These are phyloP conservation scores for Heterodera carotae DNA, from an alignment of 1,140 invertebrate species.

Conservation along the genomic window DNA sequence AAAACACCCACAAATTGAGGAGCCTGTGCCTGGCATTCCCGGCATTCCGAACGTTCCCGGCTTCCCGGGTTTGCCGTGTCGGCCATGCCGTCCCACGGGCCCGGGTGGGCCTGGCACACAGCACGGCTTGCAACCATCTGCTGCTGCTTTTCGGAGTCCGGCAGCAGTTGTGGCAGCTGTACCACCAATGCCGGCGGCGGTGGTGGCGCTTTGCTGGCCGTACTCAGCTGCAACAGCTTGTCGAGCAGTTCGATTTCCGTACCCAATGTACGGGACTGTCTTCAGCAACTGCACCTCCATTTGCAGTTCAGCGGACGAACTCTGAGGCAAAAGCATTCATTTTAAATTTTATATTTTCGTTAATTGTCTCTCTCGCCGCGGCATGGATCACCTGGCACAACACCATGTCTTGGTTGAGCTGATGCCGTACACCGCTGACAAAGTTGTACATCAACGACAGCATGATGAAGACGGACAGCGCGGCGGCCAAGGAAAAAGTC, in stretches of 20 bases:
- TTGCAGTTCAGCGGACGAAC: conserved; percentile 55
- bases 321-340: conserved; percentile 33
- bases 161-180: too few relatives aligned
- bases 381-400: conserved; percentile 59
- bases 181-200: too few relatives aligned
- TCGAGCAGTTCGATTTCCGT: conserved; percentile 24
- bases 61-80: conserved; percentile 30
- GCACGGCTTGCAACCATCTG: too few relatives aligned
- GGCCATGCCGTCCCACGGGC: conserved; percentile 18
- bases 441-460: conserved; percentile 60
- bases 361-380: neutral
- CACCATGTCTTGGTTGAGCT: conserved; percentile 55
- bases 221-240: conserved; percentile 19
- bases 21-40: conserved; percentile 30
- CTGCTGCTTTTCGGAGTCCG: too few relatives aligned
- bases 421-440: conserved; percentile 49
- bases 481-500: conserved; percentile 54
- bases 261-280: conserved; percentile 26
- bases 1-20: conserved; percentile 24
- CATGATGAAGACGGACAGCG: conserved; percentile 53
- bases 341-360: too few relatives aligned
- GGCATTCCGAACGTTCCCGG: conserved; percentile 39
- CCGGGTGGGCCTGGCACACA: conserved; percentile 22
- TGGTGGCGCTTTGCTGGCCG: too few relatives aligned
- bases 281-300: conserved; percentile 60